Evolutionary conservation across 2,797 vertebrate species (phyloP).

Genomic region (Myotis planiceps): DNA sequence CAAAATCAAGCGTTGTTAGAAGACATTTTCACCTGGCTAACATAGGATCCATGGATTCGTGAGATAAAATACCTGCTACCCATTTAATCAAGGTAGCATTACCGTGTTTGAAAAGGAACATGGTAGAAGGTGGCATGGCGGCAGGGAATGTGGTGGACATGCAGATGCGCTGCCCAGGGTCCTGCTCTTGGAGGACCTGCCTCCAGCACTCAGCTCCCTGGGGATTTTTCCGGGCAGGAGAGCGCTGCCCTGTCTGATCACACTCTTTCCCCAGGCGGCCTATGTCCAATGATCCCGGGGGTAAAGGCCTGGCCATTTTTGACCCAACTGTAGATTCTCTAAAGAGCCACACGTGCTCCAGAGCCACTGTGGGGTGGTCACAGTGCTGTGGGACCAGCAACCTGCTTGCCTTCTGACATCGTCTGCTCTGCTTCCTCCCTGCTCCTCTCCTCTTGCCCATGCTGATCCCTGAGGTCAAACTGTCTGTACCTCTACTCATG

Average conservation of each 20-base stretch:
- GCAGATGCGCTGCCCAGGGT: not conserved
- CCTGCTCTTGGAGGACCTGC: not conserved
- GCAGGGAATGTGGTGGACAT: not conserved
- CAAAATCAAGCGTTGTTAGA: not conserved
- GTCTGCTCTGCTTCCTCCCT: not conserved
- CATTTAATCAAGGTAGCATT: not conserved
- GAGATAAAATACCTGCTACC: not conserved
- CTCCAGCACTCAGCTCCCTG: not conserved
- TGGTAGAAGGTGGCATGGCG: not conserved
- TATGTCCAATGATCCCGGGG: not conserved
- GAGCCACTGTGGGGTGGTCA: accelerated
- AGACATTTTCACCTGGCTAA: not conserved
- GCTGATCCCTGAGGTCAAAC: not conserved
- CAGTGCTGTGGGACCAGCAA: accelerated
- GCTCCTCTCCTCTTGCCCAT: not conserved
- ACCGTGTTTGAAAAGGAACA: not conserved
- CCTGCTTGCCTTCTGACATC: too few species aligned
- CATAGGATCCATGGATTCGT: not conserved
- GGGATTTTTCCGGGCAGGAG: not conserved
- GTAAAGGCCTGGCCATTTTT: not conserved
- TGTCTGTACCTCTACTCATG: not conserved
- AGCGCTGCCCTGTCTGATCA: not conserved
- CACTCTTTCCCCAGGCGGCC: not conserved
- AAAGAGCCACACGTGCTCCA: not conserved
- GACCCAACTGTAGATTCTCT: too few species aligned